These are phyloP conservation scores for Aromia moschata DNA, from an alignment of 2,888 invertebrate species.

Conservation along the genomic window DNA sequence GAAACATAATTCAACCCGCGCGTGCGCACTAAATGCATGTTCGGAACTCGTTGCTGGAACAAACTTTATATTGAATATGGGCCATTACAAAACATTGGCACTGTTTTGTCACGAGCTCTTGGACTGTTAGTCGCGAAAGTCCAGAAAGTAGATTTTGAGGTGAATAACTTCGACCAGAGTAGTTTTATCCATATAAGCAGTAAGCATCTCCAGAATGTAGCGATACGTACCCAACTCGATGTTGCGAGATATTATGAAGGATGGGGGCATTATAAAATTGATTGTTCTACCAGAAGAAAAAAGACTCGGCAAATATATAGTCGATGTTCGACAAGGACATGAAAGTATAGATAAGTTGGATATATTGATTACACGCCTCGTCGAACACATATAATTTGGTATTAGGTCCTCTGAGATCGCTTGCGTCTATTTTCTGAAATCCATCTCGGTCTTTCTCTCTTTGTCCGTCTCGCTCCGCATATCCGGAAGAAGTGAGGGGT, in stretches of 20 bases:
- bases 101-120: too few relatives aligned
- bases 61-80: too few relatives aligned
- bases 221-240: slow-evolving; percentile 15
- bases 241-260: slow-evolving; percentile 16
- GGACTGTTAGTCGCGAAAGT: too few relatives aligned
- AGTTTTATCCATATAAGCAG: too few relatives aligned
- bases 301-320: slow-evolving; percentile 26
- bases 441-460: slow-evolving; percentile 6
- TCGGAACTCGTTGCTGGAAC: too few relatives aligned
- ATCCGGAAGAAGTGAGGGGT: background rate
- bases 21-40: too few relatives aligned
- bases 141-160: too few relatives aligned
- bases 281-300: slow-evolving; percentile 27
- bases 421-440: slow-evolving; percentile 22
- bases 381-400: slow-evolving; percentile 23
- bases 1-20: too few relatives aligned
- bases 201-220: too few relatives aligned
- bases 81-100: too few relatives aligned
- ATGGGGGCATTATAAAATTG: slow-evolving; percentile 25
- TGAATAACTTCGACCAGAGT: too few relatives aligned
- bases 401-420: slow-evolving; percentile 16
- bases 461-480: slow-evolving; percentile 1
- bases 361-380: slow-evolving; percentile 25
- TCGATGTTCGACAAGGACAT: slow-evolving; percentile 22
- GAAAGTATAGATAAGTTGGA: slow-evolving; percentile 24